These are phyloP conservation scores for Salpingus planirostris DNA, from an alignment of 2,888 invertebrate species.

Conservation along the genomic window DNA sequence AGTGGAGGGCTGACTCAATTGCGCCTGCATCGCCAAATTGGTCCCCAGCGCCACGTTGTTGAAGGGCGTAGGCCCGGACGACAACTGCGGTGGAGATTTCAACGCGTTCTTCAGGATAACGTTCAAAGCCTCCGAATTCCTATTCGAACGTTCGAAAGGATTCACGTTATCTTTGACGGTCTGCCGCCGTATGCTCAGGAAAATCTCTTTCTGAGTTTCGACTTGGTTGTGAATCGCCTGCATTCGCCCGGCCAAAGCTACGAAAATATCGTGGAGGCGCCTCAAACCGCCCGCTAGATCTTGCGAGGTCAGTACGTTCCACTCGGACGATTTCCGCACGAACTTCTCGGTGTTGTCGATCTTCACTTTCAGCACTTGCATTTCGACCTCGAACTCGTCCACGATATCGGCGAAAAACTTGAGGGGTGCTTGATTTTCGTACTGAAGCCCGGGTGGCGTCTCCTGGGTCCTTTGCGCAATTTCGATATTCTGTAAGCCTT, in stretches of 20 bases:
- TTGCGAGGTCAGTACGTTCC: constrained; percentile 57
- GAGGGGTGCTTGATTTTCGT: constrained; percentile 64
- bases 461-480: constrained; percentile 73
- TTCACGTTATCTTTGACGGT: constrained; percentile 68
- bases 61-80: constrained; percentile 57
- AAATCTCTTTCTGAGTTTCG: constrained; percentile 75
- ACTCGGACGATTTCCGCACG: constrained; percentile 56
- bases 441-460: constrained; percentile 64
- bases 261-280: constrained; percentile 76
- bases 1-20: constrained; percentile 10
- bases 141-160: constrained; percentile 53
- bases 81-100: constrained; percentile 40
- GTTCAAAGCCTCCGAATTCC: constrained; percentile 16
- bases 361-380: constrained; percentile 58
- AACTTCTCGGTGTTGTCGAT: constrained; percentile 66
- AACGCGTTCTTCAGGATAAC: constrained; percentile 24
- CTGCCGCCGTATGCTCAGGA: constrained; percentile 70
- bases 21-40: constrained; percentile 16
- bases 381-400: constrained; percentile 60
- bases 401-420: constrained; percentile 62
- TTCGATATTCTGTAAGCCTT: constrained; percentile 63
- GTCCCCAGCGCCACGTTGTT: constrained; percentile 29
- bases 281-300: constrained; percentile 72
- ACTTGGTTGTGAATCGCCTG: constrained; percentile 73
- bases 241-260: constrained; percentile 78